Evolutionary conservation across 2,797 vertebrate genomes (phyloP), one percentile per base, ranked within the genome.

Genomic region (Sebastiscus tertius): DNA sequence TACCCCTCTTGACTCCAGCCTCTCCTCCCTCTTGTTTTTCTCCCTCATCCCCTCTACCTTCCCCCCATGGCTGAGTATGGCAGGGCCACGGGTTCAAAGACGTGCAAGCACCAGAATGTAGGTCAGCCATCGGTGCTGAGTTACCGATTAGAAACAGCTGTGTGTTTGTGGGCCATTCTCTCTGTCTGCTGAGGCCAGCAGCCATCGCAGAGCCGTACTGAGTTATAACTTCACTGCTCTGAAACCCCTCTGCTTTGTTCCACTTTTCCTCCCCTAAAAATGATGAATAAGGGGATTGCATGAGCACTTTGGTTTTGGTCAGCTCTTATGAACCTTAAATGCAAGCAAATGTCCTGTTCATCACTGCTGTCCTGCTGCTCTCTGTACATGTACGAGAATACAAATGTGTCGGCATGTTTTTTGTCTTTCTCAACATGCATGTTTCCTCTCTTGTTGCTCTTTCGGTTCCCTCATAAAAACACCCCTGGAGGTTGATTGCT

Each of bases 71-170:
- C 91, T 89, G 86, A 91, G 83, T 91, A 86, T 93, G 89, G 91
- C 87, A 88, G 91, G 90, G 89, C 93, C 91, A 91, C 20, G 89
- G 90, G 94, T 94, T 94, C 94, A 94, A 94, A 95, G 93, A 90
- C 87, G 85, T 89, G 91, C 90, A 76, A 86, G 89, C 88, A 90
- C 85, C 90, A 94, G 93, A 95, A 96, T 96, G 94, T 96, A 95
- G 96, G 95, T 96, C 95, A 96, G 91, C 90, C 92, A 92, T 93
- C 70, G 83, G 94, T 93, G 92, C 94, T 87, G 91, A 95, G 93
- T 96, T 95, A 95, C 95, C 93, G 93, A 96, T 96, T 95, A 95
- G 91, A 96, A 96, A 96, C 95, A 95, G 94, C 95, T 96, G 95
- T 95, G 92, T 77, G 49, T 92, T 94, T 90, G 91, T 92, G 89